Base-by-base conservation (phyloP, 2,888 invertebrate species). In the Heteromyza rotundicornis region DNA sequence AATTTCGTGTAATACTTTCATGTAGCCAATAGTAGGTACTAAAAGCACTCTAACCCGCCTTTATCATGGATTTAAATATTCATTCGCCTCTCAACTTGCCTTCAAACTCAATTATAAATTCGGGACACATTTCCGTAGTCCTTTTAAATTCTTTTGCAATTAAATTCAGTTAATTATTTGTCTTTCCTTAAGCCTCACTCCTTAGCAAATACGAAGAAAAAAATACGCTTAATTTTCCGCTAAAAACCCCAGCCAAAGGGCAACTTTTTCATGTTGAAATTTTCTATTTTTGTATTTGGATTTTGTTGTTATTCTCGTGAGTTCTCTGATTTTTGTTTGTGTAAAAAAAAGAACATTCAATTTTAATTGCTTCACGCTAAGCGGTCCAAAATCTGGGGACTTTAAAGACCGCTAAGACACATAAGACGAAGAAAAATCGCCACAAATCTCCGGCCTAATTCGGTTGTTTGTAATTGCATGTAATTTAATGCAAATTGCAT, bases 401-500 rank as follows among this genome's bases (percentile, higher is more conserved):
- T n/a, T n/a, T n/a, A n/a, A n/a, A n/a, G n/a, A n/a, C n/a, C n/a
- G n/a, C n/a, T n/a, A n/a, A n/a, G n/a, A n/a, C n/a, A n/a, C 32
- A 8, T 32, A 32, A 32, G 32, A 8, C 32, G 32, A 12, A 32
- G 32, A 20, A 22, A 51, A 54, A 54, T 54, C 54, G 12, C 32
- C 32, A 32, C 54, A 54, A 32, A 35, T 54, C 54, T 32, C 14
- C n/a, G 19, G 10, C 14, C 14, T 52, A 20, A 23, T 22, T 52
- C 22, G 7, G 24, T 20, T 23, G 24, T 52, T 52, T 20, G 50
- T 59, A 60, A 56, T 56, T 55, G 60, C 47, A 54, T 55, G 55
- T 60, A 55, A 60, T 60, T 55, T 56, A 49, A 60, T 60, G 60
- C 55, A 55, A 60, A 60, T 60, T 36, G 35, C 50, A 54, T 23